Percentiles rank a stretch among this genome's conserved stretches.
phyloP scores from a whole-genome alignment of 2,797 vertebrate species.

The Myotis vivesi region DNA sequence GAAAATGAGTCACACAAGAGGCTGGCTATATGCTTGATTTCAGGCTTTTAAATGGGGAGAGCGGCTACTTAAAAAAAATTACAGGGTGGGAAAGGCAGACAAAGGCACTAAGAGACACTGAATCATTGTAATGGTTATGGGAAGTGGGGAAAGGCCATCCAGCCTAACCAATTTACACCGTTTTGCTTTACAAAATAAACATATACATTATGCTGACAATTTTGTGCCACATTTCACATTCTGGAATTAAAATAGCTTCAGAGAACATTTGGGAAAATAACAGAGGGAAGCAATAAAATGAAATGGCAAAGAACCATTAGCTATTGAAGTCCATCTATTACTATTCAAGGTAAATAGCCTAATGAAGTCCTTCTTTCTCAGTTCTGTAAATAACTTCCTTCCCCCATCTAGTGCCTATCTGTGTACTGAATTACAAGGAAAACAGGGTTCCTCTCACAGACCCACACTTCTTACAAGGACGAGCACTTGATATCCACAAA shows the following conservation, averaged over 20 bases:
- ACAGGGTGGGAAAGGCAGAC: slow-evolving; percentile 64
- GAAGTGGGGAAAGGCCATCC: neutral
- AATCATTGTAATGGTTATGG: slow-evolving; percentile 64
- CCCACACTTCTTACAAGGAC: fast-evolving
- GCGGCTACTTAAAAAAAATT: slow-evolving; percentile 69
- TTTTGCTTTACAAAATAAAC: slow-evolving; percentile 73
- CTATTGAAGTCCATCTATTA: neutral
- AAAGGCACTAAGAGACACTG: slow-evolving; percentile 63
- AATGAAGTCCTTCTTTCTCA: neutral
- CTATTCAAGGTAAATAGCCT: neutral
- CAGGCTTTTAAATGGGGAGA: slow-evolving; percentile 64
- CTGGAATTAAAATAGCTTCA: slow-evolving; percentile 41
- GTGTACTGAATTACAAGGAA: neutral
- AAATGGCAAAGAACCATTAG: neutral
- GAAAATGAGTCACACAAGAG: slow-evolving; percentile 58
- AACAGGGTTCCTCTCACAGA: neutral
- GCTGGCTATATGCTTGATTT: slow-evolving; percentile 69
- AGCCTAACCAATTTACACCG: slow-evolving; percentile 63
- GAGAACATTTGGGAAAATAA: neutral
- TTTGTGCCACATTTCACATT: neutral
- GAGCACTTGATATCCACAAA: neutral
- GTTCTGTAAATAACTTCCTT: neutral
- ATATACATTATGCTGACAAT: slow-evolving; percentile 59
- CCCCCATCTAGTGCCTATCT: neutral
- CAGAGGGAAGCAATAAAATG: neutral